Evolutionary conservation across 2,797 vertebrate species (phyloP).

Genomic region (Enteromius paludinosus): DNA sequence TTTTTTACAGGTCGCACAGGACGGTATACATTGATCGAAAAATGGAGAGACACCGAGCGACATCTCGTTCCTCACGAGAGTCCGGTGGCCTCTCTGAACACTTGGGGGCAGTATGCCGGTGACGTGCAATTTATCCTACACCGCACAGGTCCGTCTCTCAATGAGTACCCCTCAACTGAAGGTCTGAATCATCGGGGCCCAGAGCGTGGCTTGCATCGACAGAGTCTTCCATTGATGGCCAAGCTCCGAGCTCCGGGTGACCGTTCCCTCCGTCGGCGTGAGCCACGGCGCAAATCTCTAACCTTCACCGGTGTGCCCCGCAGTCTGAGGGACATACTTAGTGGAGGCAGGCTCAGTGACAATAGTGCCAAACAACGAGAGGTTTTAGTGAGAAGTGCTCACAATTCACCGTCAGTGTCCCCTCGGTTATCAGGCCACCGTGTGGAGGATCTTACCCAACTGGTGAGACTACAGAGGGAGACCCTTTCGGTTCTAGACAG

Average conservation of each 20-base stretch:
- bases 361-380: slow-evolving; percentile 85
- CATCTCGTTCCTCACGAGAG: slow-evolving; percentile 94
- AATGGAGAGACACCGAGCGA: slow-evolving; percentile 95
- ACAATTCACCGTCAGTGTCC: slow-evolving; percentile 62
- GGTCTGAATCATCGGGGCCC: slow-evolving; percentile 85
- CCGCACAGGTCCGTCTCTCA: slow-evolving; percentile 92
- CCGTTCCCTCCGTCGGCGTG: slow-evolving; percentile 87
- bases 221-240: slow-evolving; percentile 92
- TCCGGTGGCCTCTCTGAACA: slow-evolving; percentile 93
- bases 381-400: slow-evolving; percentile 78
- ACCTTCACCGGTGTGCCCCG: slow-evolving; percentile 94
- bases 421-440: slow-evolving; percentile 79
- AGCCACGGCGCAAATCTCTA: slow-evolving; percentile 94
- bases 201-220: slow-evolving; percentile 90
- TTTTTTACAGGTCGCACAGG: slow-evolving; percentile 88
- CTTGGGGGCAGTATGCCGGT: slow-evolving; percentile 97
- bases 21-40: slow-evolving; percentile 94
- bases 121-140: slow-evolving; percentile 95
- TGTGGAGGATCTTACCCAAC: slow-evolving; percentile 86
- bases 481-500: slow-evolving; percentile 87
- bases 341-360: slow-evolving; percentile 76
- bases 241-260: slow-evolving; percentile 90
- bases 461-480: slow-evolving; percentile 90
- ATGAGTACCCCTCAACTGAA: slow-evolving; percentile 91
- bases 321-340: slow-evolving; percentile 92